Evolutionary conservation across 2,113 vertebrate species (phyloP).

Genomic region (Microcebus murinus): DNA sequence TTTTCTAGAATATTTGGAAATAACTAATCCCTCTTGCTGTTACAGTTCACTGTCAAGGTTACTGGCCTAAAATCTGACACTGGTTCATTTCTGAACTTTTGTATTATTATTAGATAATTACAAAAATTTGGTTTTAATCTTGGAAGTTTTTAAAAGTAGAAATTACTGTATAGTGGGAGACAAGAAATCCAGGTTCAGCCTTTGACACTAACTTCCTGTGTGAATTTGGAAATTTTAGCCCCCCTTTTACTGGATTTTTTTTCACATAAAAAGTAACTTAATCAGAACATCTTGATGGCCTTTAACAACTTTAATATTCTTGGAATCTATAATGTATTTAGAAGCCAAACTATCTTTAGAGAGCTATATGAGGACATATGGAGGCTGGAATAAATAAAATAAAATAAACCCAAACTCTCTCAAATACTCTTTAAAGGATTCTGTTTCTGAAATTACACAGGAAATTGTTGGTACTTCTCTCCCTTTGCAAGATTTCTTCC

Average conservation of each 20-base stretch:
- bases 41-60: slow-evolving; percentile 24
- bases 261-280: background rate
- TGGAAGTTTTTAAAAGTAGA: slow-evolving; percentile 41
- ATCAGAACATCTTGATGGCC: background rate
- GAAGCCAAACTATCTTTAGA: background rate
- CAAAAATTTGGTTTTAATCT: slow-evolving; percentile 35
- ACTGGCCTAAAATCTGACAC: slow-evolving; percentile 41
- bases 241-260: background rate
- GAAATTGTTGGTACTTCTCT: background rate
- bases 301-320: slow-evolving; percentile 12
- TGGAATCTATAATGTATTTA: background rate
- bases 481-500: slow-evolving; percentile 28
- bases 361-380: background rate
- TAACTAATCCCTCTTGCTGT: background rate
- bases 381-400: background rate
- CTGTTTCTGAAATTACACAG: background rate
- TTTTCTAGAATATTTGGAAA: background rate
- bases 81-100: slow-evolving; percentile 34
- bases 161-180: background rate
- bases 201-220: slow-evolving; percentile 8
- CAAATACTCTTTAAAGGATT: background rate
- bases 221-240: slow-evolving; percentile 39
- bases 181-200: background rate
- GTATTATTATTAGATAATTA: slow-evolving; percentile 29
- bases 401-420: background rate